phyloP scores from a whole-genome alignment of 2,888 invertebrate species.

The Mechanitis messenoides region DNA sequence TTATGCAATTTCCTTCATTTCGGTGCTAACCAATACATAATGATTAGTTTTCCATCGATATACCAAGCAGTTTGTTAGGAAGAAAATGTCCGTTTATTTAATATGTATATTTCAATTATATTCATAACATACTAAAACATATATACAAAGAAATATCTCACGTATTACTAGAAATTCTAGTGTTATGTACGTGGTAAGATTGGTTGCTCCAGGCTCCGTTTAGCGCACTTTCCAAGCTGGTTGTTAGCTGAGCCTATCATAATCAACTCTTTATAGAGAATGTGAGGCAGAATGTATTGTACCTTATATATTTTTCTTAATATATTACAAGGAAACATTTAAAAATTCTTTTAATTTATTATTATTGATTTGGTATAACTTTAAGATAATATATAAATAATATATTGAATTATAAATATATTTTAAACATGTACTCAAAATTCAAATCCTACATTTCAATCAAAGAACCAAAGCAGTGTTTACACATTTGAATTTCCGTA shows the following conservation, averaged over 20 bases:
- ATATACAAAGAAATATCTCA: constrained; percentile 21
- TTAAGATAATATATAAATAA: no score
- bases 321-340: no score
- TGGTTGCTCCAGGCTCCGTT: constrained; percentile 37
- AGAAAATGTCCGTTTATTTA: no score
- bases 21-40: no score
- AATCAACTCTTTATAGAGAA: constrained; percentile 38
- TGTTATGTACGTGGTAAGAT: constrained; percentile 37
- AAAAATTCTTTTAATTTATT: no score
- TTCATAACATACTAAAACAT: constrained; percentile 8
- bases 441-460: background rate
- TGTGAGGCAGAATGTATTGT: constrained; percentile 16
- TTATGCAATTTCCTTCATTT: no score
- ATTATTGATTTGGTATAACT: no score
- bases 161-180: constrained; percentile 27
- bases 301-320: background rate
- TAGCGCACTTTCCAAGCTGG: constrained; percentile 36
- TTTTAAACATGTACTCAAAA: background rate
- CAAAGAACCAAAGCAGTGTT: background rate
- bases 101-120: no score
- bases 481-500: constrained; percentile 9
- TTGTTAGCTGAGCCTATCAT: constrained; percentile 32
- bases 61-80: no score
- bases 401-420: background rate
- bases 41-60: no score